A percentile compares a stretch with the other conserved stretches of the same genome.
phyloP scores from a whole-genome alignment of 2,113 vertebrate species.

The Microtus oregoni region DNA sequence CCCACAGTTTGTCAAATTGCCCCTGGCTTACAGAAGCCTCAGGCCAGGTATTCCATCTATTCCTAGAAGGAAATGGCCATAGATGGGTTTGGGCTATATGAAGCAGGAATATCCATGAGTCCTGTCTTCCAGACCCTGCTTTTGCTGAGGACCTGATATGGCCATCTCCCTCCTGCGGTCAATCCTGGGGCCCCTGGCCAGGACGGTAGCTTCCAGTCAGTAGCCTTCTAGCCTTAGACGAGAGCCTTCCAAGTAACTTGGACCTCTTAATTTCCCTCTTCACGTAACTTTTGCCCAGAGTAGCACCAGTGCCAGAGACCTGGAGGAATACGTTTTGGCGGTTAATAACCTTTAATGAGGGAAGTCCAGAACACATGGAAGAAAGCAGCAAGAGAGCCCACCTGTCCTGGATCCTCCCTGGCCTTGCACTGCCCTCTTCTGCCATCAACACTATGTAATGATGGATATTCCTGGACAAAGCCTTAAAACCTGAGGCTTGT shows the following conservation, averaged over 20 bases:
- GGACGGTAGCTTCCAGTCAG: not conserved
- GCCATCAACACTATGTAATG: rapidly evolving
- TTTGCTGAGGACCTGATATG: not conserved
- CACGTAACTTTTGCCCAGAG: rapidly evolving
- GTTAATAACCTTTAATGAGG: not conserved
- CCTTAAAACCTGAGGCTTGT: not conserved
- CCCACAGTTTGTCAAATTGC: not conserved
- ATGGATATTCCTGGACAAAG: not conserved
- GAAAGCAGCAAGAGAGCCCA: not conserved
- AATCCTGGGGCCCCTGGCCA: not conserved
- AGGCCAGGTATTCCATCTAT: not conserved
- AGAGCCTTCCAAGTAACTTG: not conserved
- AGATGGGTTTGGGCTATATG: not conserved
- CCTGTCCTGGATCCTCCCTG: too few relatives aligned
- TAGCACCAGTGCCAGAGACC: not conserved
- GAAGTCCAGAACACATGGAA: not conserved
- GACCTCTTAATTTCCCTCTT: not conserved
- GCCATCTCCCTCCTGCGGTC: not conserved
- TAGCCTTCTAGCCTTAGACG: not conserved
- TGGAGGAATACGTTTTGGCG: not conserved
- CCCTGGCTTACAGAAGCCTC: not conserved
- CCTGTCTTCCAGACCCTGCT: not conserved
- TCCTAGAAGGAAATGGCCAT: not conserved
- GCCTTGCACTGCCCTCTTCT: rapidly evolving
- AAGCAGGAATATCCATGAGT: not conserved